phyloP scores from a whole-genome alignment of 2,113 vertebrate species.

The Neotoma lepida region DNA sequence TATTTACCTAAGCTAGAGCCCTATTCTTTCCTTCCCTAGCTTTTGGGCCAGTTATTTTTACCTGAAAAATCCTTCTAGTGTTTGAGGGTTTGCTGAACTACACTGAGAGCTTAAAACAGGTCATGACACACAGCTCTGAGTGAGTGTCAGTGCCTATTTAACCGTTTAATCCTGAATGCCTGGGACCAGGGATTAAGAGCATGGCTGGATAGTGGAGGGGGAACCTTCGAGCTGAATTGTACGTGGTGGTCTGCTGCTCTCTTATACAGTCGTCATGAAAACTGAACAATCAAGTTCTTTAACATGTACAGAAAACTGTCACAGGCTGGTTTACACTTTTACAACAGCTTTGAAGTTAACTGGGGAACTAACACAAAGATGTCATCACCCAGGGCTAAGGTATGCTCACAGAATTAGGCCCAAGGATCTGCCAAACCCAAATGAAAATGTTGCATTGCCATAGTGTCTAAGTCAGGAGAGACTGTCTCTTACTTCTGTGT shows the following conservation, averaged over 20 bases:
- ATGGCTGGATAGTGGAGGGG: background rate
- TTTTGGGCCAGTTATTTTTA: conserved; percentile 12
- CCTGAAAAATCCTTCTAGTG: background rate
- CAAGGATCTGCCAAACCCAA: conserved; percentile 87
- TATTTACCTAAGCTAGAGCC: background rate
- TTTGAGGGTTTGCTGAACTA: background rate
- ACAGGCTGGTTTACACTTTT: conserved; percentile 89
- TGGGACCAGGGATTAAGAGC: background rate
- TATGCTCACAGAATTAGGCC: conserved; percentile 91
- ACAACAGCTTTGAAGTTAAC: conserved; percentile 88
- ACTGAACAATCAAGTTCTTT: conserved; percentile 94
- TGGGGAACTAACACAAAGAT: conserved; percentile 90
- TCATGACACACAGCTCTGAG: too few relatives aligned
- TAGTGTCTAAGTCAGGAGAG: conserved; percentile 89
- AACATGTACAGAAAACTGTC: conserved; percentile 95
- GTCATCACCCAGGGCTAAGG: conserved; percentile 91
- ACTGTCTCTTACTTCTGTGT: conserved; percentile 82
- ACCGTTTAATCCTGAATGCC: background rate
- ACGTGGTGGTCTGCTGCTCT: background rate
- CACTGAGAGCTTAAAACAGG: background rate
- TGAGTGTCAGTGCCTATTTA: background rate
- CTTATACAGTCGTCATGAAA: conserved; percentile 93
- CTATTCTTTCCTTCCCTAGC: background rate
- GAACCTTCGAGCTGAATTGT: background rate
- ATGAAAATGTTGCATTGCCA: conserved; percentile 89